Conservation (phyloP, 2,888 invertebrate genomes). For the Pachymerium ferrugineum region DNA sequence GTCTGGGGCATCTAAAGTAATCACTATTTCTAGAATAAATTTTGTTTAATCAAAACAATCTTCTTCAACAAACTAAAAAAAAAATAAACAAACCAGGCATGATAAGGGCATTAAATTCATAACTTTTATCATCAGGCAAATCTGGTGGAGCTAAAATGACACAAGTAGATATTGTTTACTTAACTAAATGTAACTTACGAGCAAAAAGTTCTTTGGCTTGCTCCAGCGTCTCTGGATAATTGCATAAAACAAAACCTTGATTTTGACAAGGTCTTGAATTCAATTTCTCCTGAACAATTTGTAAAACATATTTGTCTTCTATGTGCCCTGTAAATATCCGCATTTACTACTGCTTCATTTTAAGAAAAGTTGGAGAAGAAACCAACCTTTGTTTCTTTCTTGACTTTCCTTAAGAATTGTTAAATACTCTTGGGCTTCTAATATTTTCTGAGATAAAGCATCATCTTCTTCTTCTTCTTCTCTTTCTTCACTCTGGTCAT, state of each 20-base stretch:
- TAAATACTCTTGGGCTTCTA: neutral
- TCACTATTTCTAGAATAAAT: slow-evolving; percentile 3
- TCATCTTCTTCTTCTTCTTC: slow-evolving; percentile 39
- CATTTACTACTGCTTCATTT: no score
- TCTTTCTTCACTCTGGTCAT: slow-evolving; percentile 45
- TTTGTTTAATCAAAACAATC: no score
- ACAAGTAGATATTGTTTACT: no score
- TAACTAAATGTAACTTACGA: no score
- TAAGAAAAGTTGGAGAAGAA: no score
- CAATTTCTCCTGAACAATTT: slow-evolving; percentile 41
- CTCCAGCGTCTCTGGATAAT: slow-evolving; percentile 59
- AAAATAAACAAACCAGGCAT: neutral
- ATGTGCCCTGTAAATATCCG: slow-evolving; percentile 40
- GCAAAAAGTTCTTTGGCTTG: slow-evolving; percentile 57
- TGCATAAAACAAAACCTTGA: slow-evolving; percentile 71
- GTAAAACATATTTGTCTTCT: slow-evolving; percentile 44
- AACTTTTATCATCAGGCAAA: no score
- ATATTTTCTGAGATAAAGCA: neutral
- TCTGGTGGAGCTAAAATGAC: no score
- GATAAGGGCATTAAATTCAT: no score
- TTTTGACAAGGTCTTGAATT: slow-evolving; percentile 60
- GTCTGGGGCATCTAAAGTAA: slow-evolving; percentile 45
- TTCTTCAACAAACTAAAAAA: no score
- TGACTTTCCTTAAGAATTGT: neutral
- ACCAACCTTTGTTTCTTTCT: slow-evolving; percentile 22